Evolutionary conservation across 2,113 vertebrate genomes (phyloP).

Genomic region (Pterocles burchelli): DNA sequence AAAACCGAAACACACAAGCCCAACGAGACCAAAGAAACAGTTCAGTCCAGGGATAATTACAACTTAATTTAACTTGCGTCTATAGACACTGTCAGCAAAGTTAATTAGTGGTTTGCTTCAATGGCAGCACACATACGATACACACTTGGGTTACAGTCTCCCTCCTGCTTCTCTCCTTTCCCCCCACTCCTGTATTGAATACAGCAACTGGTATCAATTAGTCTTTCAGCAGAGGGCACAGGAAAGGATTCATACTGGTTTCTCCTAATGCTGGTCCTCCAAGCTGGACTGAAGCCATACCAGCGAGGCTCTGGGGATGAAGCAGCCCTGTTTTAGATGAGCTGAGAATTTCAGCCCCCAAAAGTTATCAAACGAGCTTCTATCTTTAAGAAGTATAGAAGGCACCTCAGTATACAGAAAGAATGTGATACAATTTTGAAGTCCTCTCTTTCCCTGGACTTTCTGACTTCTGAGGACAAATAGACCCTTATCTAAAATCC

Average conservation of each 20-base stretch:
- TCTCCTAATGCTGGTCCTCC: not conserved
- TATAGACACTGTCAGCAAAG: not conserved
- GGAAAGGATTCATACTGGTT: not conserved
- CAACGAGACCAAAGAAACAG: not conserved
- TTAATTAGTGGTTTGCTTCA: not conserved
- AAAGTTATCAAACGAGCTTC: not conserved
- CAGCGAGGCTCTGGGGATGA: not conserved
- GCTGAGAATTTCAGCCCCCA: not conserved
- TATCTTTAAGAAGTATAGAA: conserved; percentile 52
- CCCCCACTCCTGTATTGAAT: not conserved
- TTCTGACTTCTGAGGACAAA: conserved; percentile 43
- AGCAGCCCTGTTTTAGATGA: not conserved
- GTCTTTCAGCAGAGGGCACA: not conserved
- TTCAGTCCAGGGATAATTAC: not conserved
- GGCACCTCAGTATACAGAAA: conserved; percentile 52
- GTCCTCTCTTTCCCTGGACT: conserved; percentile 8
- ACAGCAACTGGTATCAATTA: not conserved
- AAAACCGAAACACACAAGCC: not conserved
- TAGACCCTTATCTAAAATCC: conserved; percentile 27
- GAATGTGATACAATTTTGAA: conserved; percentile 24
- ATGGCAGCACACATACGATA: not conserved
- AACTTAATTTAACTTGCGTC: not conserved
- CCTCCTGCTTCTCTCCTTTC: not conserved
- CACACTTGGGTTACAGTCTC: not conserved
- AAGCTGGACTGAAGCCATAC: not conserved